Conservation (phyloP, 2,113 vertebrate species). For the Piprites chloris region DNA sequence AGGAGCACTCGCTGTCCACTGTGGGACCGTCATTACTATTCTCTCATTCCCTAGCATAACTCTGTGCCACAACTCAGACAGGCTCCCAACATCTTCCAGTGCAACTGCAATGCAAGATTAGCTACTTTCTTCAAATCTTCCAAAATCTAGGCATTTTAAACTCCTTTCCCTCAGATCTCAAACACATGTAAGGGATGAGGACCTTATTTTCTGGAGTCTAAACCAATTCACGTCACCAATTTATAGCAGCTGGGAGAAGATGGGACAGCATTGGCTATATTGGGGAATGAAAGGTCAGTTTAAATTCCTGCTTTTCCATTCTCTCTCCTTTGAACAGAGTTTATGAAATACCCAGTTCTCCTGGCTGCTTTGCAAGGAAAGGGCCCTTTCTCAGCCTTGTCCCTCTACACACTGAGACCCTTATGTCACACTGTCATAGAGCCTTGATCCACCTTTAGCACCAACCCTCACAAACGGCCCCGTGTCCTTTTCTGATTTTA, state of each 20-base stretch:
- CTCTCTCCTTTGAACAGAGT: neutral
- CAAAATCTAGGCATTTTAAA: neutral
- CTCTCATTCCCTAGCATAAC: rapidly evolving
- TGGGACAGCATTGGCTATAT: rapidly evolving
- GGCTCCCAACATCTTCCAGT: neutral
- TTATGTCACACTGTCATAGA: rapidly evolving
- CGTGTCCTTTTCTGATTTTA: neutral
- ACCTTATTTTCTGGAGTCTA: neutral
- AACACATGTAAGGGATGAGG: rapidly evolving
- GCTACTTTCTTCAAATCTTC: neutral
- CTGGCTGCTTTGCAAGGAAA: neutral
- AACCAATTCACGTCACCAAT: no score
- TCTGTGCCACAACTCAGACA: neutral
- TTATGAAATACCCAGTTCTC: neutral
- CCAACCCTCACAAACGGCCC: neutral
- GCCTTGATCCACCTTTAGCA: neutral
- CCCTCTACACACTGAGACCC: rapidly evolving
- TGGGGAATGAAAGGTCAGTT: neutral
- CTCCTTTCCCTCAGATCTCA: neutral
- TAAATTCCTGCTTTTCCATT: neutral
- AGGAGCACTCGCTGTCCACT: neutral
- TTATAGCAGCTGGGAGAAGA: neutral
- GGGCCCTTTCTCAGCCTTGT: neutral
- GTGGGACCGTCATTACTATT: rapidly evolving
- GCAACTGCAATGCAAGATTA: neutral